phyloP scores from a whole-genome alignment of 2,113 vertebrate species.

The Corythornis vintsioides region DNA sequence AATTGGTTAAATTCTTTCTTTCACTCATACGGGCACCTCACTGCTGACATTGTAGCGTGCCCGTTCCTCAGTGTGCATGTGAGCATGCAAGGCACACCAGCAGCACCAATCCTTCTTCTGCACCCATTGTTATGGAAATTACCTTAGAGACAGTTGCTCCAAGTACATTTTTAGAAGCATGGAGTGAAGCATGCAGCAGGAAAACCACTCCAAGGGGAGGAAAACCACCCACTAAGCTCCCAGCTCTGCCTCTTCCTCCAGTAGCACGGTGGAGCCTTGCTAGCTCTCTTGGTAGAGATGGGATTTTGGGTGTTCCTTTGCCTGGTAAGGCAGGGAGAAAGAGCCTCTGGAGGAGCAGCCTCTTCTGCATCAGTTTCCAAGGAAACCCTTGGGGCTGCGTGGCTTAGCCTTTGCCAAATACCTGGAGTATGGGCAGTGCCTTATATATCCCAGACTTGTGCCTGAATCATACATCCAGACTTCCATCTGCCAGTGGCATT shows the following conservation, averaged over 20 bases:
- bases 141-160: constrained; percentile 30
- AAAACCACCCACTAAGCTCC: not conserved
- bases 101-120: not conserved
- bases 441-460: not conserved
- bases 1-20: accelerated
- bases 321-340: not conserved
- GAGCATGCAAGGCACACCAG: not conserved
- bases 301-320: not conserved
- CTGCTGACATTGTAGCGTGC: accelerated
- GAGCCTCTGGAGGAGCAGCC: not conserved
- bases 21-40: not conserved
- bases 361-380: constrained; percentile 15
- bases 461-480: not conserved
- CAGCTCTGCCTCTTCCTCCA: not conserved
- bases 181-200: not conserved
- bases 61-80: accelerated
- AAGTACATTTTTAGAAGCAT: not conserved
- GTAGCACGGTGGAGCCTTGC: accelerated
- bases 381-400: not conserved
- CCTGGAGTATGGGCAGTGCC: not conserved
- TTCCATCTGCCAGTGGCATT: not conserved
- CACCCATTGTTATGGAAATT: constrained; percentile 46
- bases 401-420: not conserved
- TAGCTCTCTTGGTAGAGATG: not conserved
- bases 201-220: not conserved